These are phyloP conservation scores for Mimas tiliae DNA, from an alignment of 2,888 invertebrate species.

Conservation along the genomic window DNA sequence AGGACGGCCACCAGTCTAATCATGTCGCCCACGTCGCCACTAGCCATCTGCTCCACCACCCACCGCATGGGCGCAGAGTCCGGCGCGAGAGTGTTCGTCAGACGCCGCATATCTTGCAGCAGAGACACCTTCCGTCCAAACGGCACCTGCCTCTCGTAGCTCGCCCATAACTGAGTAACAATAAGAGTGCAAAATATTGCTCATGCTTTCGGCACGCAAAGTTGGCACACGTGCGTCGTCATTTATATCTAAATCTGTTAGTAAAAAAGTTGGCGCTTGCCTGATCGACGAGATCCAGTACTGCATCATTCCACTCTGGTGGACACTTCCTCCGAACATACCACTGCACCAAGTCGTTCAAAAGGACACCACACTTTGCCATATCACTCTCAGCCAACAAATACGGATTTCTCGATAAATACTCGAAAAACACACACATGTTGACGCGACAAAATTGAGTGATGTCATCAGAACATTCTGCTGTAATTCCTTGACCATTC, in stretches of 20 bases:
- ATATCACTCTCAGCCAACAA: slow-evolving; percentile 11
- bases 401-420: slow-evolving; percentile 1
- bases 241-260: no score
- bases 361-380: background rate
- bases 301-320: slow-evolving; percentile 2
- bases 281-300: slow-evolving; percentile 24
- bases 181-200: background rate
- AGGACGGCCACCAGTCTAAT: slow-evolving; percentile 10
- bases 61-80: slow-evolving; percentile 15
- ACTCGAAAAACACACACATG: slow-evolving; percentile 4
- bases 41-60: slow-evolving; percentile 4
- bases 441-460: background rate
- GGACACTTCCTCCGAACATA: slow-evolving; percentile 13
- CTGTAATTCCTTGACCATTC: background rate
- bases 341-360: slow-evolving; percentile 27
- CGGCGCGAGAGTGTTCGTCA: background rate
- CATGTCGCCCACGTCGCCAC: background rate
- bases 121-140: slow-evolving; percentile 14
- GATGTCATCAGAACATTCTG: background rate
- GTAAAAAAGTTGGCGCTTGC: background rate
- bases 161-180: slow-evolving; percentile 24
- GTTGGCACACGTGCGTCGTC: background rate
- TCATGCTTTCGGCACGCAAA: background rate
- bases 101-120: slow-evolving; percentile 15
- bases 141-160: slow-evolving; percentile 10